Evolutionary conservation across 2,888 invertebrate species (phyloP).

Genomic region (Spialia ferax): DNA sequence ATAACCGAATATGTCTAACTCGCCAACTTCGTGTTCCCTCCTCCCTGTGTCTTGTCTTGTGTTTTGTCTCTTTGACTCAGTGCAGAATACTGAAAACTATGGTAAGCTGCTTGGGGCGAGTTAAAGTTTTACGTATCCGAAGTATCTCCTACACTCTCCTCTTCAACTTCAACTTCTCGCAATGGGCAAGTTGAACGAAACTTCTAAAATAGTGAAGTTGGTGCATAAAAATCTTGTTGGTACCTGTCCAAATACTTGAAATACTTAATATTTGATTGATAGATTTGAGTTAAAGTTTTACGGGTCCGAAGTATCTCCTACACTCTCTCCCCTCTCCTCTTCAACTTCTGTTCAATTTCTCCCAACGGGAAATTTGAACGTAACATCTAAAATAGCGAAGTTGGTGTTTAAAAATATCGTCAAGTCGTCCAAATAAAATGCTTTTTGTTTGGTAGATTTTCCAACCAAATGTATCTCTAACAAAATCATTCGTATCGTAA

Average conservation of each 20-base stretch:
- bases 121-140: background rate
- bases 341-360: background rate
- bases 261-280: too few species aligned
- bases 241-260: too few species aligned
- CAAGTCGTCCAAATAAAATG: too few species aligned
- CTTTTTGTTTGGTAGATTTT: too few species aligned
- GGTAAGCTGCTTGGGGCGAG: background rate
- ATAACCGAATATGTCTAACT: conserved; percentile 2
- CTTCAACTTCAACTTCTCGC: background rate
- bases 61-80: background rate
- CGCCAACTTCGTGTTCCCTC: background rate
- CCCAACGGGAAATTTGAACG: background rate
- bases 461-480: background rate
- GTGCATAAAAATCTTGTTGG: background rate
- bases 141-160: background rate
- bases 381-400: background rate
- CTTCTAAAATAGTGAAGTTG: background rate
- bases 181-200: background rate
- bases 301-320: too few species aligned
- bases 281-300: too few species aligned
- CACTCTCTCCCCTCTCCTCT: too few species aligned
- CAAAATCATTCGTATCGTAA: background rate
- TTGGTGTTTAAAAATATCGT: background rate
- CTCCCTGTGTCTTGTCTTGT: background rate
- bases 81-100: background rate